Evolutionary conservation across 2,888 invertebrate species (phyloP).

Genomic region (Zonitis immaculata): DNA sequence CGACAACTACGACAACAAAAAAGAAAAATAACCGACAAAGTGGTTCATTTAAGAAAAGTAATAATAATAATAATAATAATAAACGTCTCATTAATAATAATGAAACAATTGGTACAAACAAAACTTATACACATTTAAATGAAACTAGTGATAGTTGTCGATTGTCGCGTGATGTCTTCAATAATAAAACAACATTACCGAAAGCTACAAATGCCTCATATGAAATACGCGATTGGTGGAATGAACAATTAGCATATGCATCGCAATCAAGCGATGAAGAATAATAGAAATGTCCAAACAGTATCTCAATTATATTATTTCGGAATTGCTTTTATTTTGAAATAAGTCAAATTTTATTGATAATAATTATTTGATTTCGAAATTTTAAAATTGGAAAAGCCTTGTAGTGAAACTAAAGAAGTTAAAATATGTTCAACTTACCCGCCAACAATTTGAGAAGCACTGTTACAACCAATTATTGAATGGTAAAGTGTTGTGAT

Average conservation of each 20-base stretch:
- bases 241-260: conserved; percentile 64
- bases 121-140: conserved; percentile 52
- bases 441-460: no score
- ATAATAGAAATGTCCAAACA: conserved; percentile 15
- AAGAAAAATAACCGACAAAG: conserved; percentile 59
- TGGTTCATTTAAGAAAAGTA: conserved; percentile 43
- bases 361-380: no score
- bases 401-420: no score
- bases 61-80: no score
- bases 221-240: conserved; percentile 84
- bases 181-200: conserved; percentile 50
- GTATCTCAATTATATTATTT: background rate
- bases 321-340: background rate
- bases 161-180: conserved; percentile 48
- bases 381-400: no score
- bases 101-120: conserved; percentile 50
- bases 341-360: background rate
- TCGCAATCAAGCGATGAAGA: conserved; percentile 61
- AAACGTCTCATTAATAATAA: background rate
- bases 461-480: background rate
- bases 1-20: no score
- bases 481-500: no score
- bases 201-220: conserved; percentile 57
- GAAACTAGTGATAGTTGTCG: conserved; percentile 49
- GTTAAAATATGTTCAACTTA: no score